These are phyloP conservation scores for Stigmatopora argus DNA, from an alignment of 2,113 vertebrate species.

Conservation along the genomic window DNA sequence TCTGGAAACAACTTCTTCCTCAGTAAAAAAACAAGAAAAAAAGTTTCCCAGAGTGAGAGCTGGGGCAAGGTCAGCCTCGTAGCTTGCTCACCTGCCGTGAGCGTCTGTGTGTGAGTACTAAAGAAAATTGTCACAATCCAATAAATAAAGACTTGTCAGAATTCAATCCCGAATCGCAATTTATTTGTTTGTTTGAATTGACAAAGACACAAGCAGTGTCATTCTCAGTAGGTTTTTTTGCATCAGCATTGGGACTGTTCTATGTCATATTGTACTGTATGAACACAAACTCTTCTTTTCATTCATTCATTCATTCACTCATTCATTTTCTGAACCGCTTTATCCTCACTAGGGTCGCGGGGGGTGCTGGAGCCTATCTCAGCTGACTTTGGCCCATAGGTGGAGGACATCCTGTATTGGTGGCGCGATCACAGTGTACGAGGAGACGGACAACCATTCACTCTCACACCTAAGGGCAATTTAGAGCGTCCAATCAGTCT, in stretches of 20 bases:
- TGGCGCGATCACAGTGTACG: no score
- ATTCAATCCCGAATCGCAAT: not conserved
- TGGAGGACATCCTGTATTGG: no score
- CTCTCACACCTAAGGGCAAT: no score
- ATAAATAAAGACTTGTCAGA: not conserved
- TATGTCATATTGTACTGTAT: not conserved
- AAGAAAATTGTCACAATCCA: not conserved
- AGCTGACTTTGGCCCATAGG: no score
- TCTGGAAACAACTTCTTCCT: not conserved
- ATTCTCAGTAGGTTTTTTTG: not conserved
- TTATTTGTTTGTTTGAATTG: not conserved
- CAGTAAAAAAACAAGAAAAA: not conserved
- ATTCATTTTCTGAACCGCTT: no score
- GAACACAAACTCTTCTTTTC: not conserved
- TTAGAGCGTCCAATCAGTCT: no score
- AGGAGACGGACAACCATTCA: no score
- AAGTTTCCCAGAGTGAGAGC: conserved; percentile 1
- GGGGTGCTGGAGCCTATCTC: no score
- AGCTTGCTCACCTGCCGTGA: not conserved
- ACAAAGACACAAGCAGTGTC: not conserved
- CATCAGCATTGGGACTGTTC: not conserved
- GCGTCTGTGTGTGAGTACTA: not conserved
- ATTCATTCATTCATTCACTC: no score
- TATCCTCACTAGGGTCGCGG: no score
- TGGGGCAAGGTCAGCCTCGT: not conserved